Conservation (phyloP, 2,888 invertebrate species). For the Megaustenia siamemsis region DNA sequence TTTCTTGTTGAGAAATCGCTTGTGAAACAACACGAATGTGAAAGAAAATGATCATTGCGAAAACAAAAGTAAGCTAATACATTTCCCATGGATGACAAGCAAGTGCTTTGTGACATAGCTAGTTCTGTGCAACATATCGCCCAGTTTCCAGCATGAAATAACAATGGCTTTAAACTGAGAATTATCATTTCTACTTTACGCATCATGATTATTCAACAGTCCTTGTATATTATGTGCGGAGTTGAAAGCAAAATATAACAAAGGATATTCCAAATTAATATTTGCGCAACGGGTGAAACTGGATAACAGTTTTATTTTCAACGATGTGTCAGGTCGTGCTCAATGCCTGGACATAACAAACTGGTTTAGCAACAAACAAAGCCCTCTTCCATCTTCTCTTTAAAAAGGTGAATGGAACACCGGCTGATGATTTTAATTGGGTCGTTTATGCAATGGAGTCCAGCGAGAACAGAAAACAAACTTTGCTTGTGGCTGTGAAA, state of each 20-base stretch:
- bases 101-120: neutral
- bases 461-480: slow-evolving; percentile 18
- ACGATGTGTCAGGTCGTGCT: slow-evolving; percentile 7
- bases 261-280: neutral
- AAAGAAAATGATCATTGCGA: neutral
- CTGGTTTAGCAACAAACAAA: neutral
- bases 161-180: neutral
- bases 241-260: slow-evolving; percentile 8
- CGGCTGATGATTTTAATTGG: slow-evolving; percentile 42
- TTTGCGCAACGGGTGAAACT: slow-evolving; percentile 21
- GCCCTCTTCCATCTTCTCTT: neutral
- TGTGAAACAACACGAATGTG: too few species aligned
- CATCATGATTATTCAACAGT: neutral
- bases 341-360: neutral
- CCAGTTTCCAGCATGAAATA: neutral
- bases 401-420: neutral
- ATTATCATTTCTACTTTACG: neutral
- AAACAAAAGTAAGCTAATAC: neutral
- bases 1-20: too few species aligned
- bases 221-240: neutral
- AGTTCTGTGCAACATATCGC: neutral
- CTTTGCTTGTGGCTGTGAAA: slow-evolving; percentile 29
- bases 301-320: slow-evolving; percentile 20
- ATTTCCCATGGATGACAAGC: neutral
- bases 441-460: neutral